Evolutionary conservation across 2,888 invertebrate genomes (phyloP).

Genomic region (Schizaphis graminum): DNA sequence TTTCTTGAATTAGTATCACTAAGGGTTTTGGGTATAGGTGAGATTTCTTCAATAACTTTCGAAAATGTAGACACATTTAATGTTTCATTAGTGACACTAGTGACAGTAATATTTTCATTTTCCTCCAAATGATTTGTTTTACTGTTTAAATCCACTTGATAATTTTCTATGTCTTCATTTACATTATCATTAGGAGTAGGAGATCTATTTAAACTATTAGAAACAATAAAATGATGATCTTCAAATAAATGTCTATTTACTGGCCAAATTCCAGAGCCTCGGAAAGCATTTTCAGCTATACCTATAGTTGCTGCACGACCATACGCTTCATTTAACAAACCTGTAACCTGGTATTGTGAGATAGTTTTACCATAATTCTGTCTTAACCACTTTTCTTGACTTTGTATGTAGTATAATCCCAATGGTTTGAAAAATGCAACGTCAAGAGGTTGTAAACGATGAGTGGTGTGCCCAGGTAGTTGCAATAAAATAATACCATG

Average conservation of each 20-base stretch:
- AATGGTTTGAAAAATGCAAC: slow-evolving; percentile 68
- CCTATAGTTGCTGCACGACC: slow-evolving; percentile 66
- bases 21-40: too few species aligned
- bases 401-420: slow-evolving; percentile 67
- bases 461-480: slow-evolving; percentile 68
- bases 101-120: too few species aligned
- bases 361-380: slow-evolving; percentile 67
- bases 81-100: too few species aligned
- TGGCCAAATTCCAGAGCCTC: slow-evolving; percentile 67
- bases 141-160: too few species aligned
- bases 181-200: too few species aligned
- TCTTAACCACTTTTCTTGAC: slow-evolving; percentile 67
- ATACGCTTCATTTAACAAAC: slow-evolving; percentile 67
- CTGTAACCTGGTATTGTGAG: slow-evolving; percentile 67
- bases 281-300: slow-evolving; percentile 66
- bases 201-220: slow-evolving; percentile 26
- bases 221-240: slow-evolving; percentile 22
- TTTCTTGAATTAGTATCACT: too few species aligned
- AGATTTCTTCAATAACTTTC: too few species aligned
- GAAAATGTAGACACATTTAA: too few species aligned
- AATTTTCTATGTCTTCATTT: too few species aligned
- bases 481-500: slow-evolving; percentile 68
- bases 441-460: slow-evolving; percentile 69
- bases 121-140: too few species aligned
- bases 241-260: slow-evolving; percentile 53